A percentile compares a stretch with the other conserved stretches of the same genome.
Conservation (phyloP, 2,113 vertebrate species). For the Merops nubicus region DNA sequence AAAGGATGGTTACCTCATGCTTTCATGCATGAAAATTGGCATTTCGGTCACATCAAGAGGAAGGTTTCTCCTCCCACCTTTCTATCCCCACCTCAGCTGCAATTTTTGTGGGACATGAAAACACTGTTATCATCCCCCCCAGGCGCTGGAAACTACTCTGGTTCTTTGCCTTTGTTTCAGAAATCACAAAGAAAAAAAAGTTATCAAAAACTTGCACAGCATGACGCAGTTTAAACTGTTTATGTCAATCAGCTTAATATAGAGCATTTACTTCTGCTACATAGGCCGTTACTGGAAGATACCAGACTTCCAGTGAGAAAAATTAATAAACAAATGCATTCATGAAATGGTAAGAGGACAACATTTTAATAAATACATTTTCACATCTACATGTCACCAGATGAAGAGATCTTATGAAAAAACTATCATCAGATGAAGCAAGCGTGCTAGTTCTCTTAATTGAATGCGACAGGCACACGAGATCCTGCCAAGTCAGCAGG, state of each 20-base stretch:
- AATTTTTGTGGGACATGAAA: background rate
- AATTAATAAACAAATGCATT: background rate
- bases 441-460: background rate
- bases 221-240: background rate
- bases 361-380: background rate
- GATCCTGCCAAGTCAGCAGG: background rate
- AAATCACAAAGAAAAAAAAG: background rate
- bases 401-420: background rate
- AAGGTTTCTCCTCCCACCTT: background rate
- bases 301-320: background rate
- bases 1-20: background rate
- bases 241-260: background rate
- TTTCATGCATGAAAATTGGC: background rate
- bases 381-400: background rate
- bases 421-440: background rate
- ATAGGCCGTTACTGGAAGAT: background rate
- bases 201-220: background rate
- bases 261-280: background rate
- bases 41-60: background rate
- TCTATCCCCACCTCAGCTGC: background rate
- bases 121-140: background rate
- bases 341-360: background rate
- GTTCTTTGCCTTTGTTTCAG: background rate
- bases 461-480: background rate
- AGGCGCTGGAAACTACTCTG: background rate